phyloP scores from a whole-genome alignment of 2,113 vertebrate genomes.

The Plotosus lineatus region DNA sequence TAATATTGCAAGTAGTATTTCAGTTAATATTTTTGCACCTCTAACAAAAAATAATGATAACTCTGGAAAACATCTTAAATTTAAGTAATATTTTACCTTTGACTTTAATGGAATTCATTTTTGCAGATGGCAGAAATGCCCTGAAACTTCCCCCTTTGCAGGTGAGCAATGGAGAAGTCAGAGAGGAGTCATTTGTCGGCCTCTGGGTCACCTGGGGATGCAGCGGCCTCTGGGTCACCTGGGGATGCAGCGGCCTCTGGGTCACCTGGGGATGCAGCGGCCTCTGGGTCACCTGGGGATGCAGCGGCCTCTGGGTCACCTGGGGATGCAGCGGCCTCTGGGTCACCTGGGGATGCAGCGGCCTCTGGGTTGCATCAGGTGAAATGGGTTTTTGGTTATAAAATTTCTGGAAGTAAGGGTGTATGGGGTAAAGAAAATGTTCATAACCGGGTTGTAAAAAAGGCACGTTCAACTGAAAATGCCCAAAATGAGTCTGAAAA shows the following conservation, averaged over 20 bases:
- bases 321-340: neutral
- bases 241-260: neutral
- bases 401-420: neutral
- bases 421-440: neutral
- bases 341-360: neutral
- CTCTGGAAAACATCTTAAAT: neutral
- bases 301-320: neutral
- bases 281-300: neutral
- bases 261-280: neutral
- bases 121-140: conserved; percentile 63
- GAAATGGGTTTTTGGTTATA: neutral
- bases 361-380: neutral
- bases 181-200: conserved; percentile 6
- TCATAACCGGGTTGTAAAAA: neutral
- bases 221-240: neutral
- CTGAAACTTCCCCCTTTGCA: conserved; percentile 58
- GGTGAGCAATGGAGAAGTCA: conserved; percentile 39
- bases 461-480: conserved; percentile 1
- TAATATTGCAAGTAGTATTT: neutral
- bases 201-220: neutral
- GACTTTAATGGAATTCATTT: conserved; percentile 65
- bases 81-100: conserved; percentile 61
- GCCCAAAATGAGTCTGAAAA: neutral
- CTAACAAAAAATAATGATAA: neutral
- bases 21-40: neutral